Percentiles rank a stretch among this genome's conserved stretches.
Conservation (phyloP, 2,113 vertebrate species). For the Holacanthus passer region DNA sequence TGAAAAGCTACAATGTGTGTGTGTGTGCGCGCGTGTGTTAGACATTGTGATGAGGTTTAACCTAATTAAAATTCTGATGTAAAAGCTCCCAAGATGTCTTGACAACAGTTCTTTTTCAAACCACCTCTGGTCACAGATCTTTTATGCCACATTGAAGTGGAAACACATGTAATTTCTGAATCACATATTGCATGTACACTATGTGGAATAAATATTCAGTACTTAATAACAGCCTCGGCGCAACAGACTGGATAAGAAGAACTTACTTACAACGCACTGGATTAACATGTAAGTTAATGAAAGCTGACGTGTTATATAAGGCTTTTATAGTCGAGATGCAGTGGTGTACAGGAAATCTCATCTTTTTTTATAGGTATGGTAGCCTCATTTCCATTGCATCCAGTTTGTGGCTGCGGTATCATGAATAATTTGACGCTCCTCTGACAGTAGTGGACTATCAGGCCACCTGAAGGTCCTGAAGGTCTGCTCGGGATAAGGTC, state of each 20-base stretch:
- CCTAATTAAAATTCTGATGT: slow-evolving; percentile 1
- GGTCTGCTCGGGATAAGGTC: slow-evolving; percentile 8
- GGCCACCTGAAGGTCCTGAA: slow-evolving; percentile 29
- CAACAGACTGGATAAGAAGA: too few relatives aligned
- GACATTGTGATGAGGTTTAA: background rate
- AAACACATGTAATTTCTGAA: background rate
- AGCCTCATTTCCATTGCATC: background rate
- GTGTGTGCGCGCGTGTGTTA: background rate
- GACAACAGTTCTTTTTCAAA: background rate
- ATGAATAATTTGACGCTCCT: slow-evolving; percentile 28
- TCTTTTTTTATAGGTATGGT: background rate
- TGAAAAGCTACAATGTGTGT: background rate
- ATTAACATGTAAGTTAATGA: background rate
- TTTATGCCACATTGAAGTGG: slow-evolving; percentile 11
- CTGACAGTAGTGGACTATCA: background rate
- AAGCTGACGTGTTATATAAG: background rate
- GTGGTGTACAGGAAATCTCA: background rate
- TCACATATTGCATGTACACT: background rate
- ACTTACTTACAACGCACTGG: too few relatives aligned
- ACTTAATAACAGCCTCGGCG: too few relatives aligned
- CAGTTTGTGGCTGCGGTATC: background rate
- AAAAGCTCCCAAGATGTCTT: slow-evolving; percentile 3
- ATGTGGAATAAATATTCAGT: background rate
- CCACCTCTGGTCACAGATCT: background rate
- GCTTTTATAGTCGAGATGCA: background rate